Percentiles rank a stretch among this genome's conserved stretches.
Conservation (phyloP, 2,113 vertebrate species). For the Felis chaus region DNA sequence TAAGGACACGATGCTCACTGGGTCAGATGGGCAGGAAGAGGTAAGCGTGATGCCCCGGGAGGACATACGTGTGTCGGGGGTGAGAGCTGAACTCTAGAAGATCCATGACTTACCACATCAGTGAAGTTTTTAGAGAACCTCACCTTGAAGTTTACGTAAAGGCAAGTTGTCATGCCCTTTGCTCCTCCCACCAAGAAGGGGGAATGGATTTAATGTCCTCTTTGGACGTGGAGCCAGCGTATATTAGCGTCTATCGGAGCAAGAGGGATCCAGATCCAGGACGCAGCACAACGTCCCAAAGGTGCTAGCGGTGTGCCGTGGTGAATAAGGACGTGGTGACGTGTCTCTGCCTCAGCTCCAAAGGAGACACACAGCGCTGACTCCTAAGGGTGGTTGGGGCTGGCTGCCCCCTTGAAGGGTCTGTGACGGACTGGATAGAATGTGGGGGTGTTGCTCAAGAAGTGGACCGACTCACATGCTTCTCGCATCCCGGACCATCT, state of each 20-base stretch:
- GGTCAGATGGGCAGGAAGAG: background rate
- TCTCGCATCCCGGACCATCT: no score
- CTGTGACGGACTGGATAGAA: accelerated
- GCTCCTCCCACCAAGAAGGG: background rate
- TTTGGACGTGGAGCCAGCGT: background rate
- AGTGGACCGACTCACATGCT: accelerated
- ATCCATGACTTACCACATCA: accelerated
- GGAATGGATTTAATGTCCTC: background rate
- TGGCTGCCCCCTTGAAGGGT: background rate
- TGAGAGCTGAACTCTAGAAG: no score
- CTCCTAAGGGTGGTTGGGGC: background rate
- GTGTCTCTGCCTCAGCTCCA: background rate
- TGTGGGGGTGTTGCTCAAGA: background rate
- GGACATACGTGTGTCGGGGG: accelerated
- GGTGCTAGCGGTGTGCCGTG: accelerated
- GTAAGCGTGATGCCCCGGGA: accelerated
- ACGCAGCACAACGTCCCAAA: accelerated
- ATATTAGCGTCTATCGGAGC: accelerated
- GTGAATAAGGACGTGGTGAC: background rate
- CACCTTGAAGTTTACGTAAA: background rate
- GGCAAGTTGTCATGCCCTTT: background rate
- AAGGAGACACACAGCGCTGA: background rate
- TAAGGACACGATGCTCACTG: background rate
- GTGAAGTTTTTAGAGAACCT: background rate
- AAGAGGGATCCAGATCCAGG: background rate